phyloP scores from a whole-genome alignment of 2,888 invertebrate genomes.

The Ptychoptera contaminata region DNA sequence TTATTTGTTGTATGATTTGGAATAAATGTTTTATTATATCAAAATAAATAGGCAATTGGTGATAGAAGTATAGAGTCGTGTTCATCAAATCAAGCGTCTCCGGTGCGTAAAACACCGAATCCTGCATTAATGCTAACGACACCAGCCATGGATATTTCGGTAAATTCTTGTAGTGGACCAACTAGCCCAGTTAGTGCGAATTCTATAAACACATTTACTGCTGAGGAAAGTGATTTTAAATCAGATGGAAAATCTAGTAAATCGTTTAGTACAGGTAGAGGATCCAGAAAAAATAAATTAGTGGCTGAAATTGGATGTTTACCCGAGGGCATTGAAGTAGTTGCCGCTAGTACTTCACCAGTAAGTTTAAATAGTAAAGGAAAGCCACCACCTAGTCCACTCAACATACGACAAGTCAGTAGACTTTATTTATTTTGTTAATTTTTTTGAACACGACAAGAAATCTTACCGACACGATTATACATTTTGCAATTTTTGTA shows the following conservation, averaged over 20 bases:
- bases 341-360: constrained; percentile 21
- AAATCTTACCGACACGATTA: background rate
- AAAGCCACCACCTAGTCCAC: constrained; percentile 25
- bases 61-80: background rate
- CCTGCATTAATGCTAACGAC: constrained; percentile 4
- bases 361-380: constrained; percentile 22
- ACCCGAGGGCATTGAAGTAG: constrained; percentile 26
- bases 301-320: constrained; percentile 26
- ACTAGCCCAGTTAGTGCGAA: constrained; percentile 6
- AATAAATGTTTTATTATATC: background rate
- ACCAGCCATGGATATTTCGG: background rate
- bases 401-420: constrained; percentile 23
- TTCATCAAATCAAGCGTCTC: constrained; percentile 1
- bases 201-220: background rate
- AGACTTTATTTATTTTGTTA: background rate
- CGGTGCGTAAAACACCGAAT: background rate
- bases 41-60: background rate
- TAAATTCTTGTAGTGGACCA: constrained; percentile 1
- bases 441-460: too few species aligned
- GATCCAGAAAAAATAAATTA: constrained; percentile 12
- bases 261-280: background rate
- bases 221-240: constrained; percentile 10
- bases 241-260: constrained; percentile 5
- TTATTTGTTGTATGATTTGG: background rate
- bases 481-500: constrained; percentile 5